Conservation (phyloP, 2,113 vertebrate genomes). For the Tenrec ecaudatus region DNA sequence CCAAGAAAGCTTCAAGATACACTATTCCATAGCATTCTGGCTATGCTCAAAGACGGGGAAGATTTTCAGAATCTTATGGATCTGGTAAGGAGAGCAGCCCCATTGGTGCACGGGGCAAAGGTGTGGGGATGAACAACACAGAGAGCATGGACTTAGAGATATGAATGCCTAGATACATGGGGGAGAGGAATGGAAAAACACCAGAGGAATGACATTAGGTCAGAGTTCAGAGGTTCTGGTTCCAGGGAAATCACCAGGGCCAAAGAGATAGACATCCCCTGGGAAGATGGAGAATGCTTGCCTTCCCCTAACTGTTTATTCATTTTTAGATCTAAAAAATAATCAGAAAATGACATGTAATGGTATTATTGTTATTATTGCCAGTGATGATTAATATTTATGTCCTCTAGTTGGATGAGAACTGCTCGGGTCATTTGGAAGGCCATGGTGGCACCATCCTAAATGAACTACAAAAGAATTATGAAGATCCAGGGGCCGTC, state of each 20-base stretch:
- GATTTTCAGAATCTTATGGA: constrained; percentile 8
- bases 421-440: background rate
- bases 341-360: background rate
- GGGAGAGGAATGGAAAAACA: background rate
- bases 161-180: rapidly evolving
- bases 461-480: background rate
- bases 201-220: background rate
- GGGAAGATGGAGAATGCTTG: background rate
- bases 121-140: too few relatives aligned
- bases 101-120: rapidly evolving
- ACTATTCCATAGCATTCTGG: background rate
- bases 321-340: background rate
- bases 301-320: background rate
- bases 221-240: background rate
- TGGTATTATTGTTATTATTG: background rate
- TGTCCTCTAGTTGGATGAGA: background rate
- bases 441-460: constrained; percentile 16
- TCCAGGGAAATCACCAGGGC: background rate
- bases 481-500: rapidly evolving
- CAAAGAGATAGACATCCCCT: background rate
- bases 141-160: background rate
- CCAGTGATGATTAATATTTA: background rate
- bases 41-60: background rate
- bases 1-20: background rate
- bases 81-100: background rate